A percentile compares a stretch with the other conserved stretches of the same genome.
These are phyloP conservation scores for Aromia moschata DNA, from an alignment of 2,888 invertebrate species.

Conservation along the genomic window DNA sequence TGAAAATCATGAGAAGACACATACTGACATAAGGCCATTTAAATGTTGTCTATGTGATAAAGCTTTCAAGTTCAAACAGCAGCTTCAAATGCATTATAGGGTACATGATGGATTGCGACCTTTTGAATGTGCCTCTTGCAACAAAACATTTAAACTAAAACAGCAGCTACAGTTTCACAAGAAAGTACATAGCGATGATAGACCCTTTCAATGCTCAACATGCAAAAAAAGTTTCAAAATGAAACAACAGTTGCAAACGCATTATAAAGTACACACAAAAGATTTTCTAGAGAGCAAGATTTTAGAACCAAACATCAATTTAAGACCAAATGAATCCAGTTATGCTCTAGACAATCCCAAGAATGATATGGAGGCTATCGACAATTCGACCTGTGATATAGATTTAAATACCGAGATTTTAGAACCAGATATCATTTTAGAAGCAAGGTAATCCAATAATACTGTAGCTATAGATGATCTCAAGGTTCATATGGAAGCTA, in stretches of 20 bases:
- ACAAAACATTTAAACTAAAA: constrained; percentile 42
- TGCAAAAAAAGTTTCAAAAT: constrained; percentile 38
- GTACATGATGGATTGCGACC: constrained; percentile 43
- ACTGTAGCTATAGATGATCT: too few relatives aligned
- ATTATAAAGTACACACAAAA: constrained; percentile 33
- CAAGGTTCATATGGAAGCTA: too few relatives aligned
- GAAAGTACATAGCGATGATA: constrained; percentile 40
- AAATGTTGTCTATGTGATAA: constrained; percentile 43
- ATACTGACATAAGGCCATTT: constrained; percentile 42
- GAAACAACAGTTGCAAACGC: constrained; percentile 36
- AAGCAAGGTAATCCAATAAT: neutral
- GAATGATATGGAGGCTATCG: neutral
- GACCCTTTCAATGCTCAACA: constrained; percentile 32
- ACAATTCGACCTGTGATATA: neutral
- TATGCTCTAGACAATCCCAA: neutral
- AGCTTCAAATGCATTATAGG: constrained; percentile 44
- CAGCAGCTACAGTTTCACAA: constrained; percentile 30
- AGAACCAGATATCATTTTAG: constrained; percentile 26
- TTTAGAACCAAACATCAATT: constrained; percentile 34
- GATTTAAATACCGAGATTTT: constrained; percentile 23
- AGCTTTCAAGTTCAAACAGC: constrained; percentile 44
- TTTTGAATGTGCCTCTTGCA: constrained; percentile 43
- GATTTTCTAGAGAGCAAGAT: constrained; percentile 31
- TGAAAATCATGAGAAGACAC: constrained; percentile 40
- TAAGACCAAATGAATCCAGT: constrained; percentile 11